A percentile compares a stretch with the other conserved stretches of the same genome.
Evolutionary conservation across 2,797 vertebrate species (phyloP).

Genomic region (Tympanoctomys barrerae): DNA sequence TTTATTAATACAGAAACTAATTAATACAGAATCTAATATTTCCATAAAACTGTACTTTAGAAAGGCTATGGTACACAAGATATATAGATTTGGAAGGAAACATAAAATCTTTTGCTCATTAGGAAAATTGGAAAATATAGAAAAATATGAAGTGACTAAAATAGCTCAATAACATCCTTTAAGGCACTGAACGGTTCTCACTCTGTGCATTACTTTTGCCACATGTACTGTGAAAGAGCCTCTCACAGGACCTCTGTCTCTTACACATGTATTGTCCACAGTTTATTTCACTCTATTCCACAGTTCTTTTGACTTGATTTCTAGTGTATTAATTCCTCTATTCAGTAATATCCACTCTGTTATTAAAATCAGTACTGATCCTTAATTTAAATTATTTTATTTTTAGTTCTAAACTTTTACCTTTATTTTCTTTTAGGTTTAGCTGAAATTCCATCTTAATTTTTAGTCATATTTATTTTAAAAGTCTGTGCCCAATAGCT

Average conservation of each 20-base stretch:
- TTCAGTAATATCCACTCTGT: background rate
- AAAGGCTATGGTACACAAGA: background rate
- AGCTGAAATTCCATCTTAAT: background rate
- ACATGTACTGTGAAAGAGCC: background rate
- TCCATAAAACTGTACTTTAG: background rate
- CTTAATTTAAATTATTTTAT: background rate
- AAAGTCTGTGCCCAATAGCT: background rate
- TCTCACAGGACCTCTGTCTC: background rate
- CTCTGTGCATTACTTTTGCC: background rate
- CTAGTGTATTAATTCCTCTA: background rate
- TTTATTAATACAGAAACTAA: constrained; percentile 4
- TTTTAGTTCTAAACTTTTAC: background rate
- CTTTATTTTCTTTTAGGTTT: background rate
- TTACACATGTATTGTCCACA: background rate
- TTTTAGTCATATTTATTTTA: background rate
- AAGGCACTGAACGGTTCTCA: background rate
- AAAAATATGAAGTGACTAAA: background rate
- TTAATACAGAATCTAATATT: constrained; percentile 3
- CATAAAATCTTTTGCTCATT: background rate
- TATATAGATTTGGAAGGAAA: background rate
- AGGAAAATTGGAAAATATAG: background rate
- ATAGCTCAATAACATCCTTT: background rate
- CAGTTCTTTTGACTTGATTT: constrained; percentile 6
- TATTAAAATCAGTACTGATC: background rate
- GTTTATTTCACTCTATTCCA: constrained; percentile 8